Evolutionary conservation across 2,888 invertebrate species (phyloP).

Genomic region (Volucella zonaria): DNA sequence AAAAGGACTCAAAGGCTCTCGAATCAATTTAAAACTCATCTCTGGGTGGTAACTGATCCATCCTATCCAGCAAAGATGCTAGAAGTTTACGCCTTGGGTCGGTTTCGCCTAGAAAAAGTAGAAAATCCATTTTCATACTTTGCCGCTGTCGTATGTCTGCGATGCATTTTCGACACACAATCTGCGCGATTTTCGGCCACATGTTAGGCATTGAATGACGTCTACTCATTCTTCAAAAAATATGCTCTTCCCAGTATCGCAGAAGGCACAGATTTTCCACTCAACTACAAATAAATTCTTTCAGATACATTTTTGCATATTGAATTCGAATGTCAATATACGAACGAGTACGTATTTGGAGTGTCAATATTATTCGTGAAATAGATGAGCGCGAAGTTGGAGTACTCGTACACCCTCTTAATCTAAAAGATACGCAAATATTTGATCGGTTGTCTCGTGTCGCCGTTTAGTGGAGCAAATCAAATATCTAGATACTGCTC

Average conservation of each 20-base stretch:
- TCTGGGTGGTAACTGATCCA: constrained; percentile 67
- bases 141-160: not conserved
- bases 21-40: constrained; percentile 61
- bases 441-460: constrained; percentile 62
- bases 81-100: not conserved
- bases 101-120: constrained; percentile 26
- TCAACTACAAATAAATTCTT: constrained; percentile 9
- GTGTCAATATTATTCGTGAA: constrained; percentile 10
- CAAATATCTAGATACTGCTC: not conserved
- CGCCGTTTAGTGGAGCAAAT: constrained; percentile 2
- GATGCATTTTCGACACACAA: constrained; percentile 10
- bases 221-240: constrained; percentile 43
- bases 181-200: constrained; percentile 43
- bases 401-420: not conserved
- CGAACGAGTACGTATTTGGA: not conserved
- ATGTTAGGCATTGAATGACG: constrained; percentile 52
- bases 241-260: constrained; percentile 10
- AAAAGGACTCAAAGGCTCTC: not conserved
- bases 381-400: not conserved
- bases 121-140: constrained; percentile 61
- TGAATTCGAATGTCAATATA: constrained; percentile 25
- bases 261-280: constrained; percentile 11
- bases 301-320: constrained; percentile 34
- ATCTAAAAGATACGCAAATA: constrained; percentile 52
- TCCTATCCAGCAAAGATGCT: constrained; percentile 23